Evolutionary conservation across 1,140 invertebrate species (phyloP).

Genomic region (Pseudachorutes palmiensis): DNA sequence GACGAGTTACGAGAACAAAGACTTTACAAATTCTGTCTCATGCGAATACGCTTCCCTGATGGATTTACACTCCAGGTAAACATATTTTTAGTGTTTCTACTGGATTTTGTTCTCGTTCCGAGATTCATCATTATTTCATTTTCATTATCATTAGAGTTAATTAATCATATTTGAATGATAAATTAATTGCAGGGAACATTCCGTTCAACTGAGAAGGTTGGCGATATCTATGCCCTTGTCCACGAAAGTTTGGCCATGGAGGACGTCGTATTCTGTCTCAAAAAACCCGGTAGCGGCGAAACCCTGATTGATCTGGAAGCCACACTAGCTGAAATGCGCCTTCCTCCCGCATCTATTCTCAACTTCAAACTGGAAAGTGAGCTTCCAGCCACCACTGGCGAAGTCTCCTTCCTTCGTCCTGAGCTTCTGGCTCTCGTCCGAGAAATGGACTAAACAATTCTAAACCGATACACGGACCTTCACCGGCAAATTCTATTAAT

Average conservation of each 20-base stretch:
- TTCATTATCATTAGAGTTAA: too few relatives aligned
- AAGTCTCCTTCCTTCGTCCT: conserved; percentile 58
- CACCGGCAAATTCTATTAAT: too few relatives aligned
- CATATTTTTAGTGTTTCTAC: too few relatives aligned
- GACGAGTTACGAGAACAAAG: conserved; percentile 67
- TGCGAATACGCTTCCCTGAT: conserved; percentile 80
- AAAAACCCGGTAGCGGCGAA: conserved; percentile 52
- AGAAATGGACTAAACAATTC: conserved; percentile 42
- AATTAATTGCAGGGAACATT: conserved; percentile 62
- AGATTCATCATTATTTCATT: too few relatives aligned
- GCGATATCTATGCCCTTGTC: conserved; percentile 61
- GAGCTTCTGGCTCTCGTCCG: conserved; percentile 63
- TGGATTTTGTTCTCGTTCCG: too few relatives aligned
- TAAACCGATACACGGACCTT: too few relatives aligned
- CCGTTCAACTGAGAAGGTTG: conserved; percentile 63
- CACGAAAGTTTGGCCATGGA: conserved; percentile 59
- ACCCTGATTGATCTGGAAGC: conserved; percentile 53
- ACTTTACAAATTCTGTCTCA: conserved; percentile 74
- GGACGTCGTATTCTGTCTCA: conserved; percentile 56
- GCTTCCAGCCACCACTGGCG: conserved; percentile 44
- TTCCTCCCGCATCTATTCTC: conserved; percentile 66
- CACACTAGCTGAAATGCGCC: conserved; percentile 57
- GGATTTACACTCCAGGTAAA: conserved; percentile 66
- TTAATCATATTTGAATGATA: neutral
- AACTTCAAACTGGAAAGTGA: conserved; percentile 55